Conservation (phyloP, 1,140 invertebrate species). For the Drosophila yakuba region DNA sequence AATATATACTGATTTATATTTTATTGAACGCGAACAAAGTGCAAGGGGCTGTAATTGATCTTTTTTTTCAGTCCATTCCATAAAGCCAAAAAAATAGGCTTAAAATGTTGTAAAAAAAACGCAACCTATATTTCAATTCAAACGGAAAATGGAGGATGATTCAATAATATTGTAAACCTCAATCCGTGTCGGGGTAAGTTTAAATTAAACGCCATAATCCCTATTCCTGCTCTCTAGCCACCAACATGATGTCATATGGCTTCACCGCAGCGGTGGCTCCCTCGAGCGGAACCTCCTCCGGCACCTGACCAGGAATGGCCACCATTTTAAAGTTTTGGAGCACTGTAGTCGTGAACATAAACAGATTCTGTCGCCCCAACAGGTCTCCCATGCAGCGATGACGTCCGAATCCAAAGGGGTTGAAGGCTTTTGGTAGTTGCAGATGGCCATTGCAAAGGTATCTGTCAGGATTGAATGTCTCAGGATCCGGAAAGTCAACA, state of each 20-base stretch:
- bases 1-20: neutral
- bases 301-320: constrained; percentile 87
- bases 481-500: constrained; percentile 89
- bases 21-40: neutral
- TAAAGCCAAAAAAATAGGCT: too few species aligned
- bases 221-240: constrained; percentile 69
- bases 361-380: constrained; percentile 93
- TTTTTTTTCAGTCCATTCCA: neutral
- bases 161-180: neutral
- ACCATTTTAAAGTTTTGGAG: constrained; percentile 92
- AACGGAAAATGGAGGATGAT: neutral
- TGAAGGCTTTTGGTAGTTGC: constrained; percentile 88
- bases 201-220: neutral
- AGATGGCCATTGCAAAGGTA: constrained; percentile 90
- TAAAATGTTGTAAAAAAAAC: too few species aligned
- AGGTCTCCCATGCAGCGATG: constrained; percentile 94
- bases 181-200: constrained; percentile 6
- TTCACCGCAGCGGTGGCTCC: constrained; percentile 90
- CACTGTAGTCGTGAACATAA: constrained; percentile 91
- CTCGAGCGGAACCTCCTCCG: constrained; percentile 88
- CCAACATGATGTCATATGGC: constrained; percentile 88
- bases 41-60: neutral
- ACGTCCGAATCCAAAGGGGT: constrained; percentile 93
- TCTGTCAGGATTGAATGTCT: constrained; percentile 89
- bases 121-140: neutral